Conservation (phyloP, 2,888 invertebrate species). For the Drosophila histrio region DNA sequence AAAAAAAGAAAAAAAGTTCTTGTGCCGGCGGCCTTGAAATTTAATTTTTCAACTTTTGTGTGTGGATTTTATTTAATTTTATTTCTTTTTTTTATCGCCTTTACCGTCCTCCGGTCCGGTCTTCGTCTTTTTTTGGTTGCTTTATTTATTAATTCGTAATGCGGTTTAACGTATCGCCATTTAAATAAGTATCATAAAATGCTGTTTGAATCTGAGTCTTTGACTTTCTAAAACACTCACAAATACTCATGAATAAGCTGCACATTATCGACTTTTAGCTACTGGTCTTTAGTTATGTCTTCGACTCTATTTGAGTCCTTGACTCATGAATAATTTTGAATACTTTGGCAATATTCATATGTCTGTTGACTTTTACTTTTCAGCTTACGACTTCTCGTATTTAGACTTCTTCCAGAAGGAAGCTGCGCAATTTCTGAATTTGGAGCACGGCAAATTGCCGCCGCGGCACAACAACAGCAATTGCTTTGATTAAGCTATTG, state of each 20-base stretch:
- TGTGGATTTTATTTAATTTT: conserved; percentile 10
- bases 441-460: conserved; percentile 32
- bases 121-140: conserved; percentile 21
- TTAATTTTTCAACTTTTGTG: conserved; percentile 50
- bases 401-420: background rate
- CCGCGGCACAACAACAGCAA: conserved; percentile 41
- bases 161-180: conserved; percentile 50
- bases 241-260: background rate
- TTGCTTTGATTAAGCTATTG: conserved; percentile 56
- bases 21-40: conserved; percentile 67
- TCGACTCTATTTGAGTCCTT: background rate
- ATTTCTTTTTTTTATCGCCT: conserved; percentile 45
- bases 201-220: conserved; percentile 3
- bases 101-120: conserved; percentile 9
- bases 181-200: conserved; percentile 39
- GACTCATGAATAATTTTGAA: background rate
- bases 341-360: background rate
- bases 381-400: background rate
- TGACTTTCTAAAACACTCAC: conserved; percentile 7
- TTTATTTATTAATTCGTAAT: conserved; percentile 68
- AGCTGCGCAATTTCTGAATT: conserved; percentile 37
- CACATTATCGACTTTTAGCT: background rate
- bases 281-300: background rate
- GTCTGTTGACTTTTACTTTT: background rate
- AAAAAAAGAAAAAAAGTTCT: conserved; percentile 49